Evolutionary conservation across 2,113 vertebrate species (phyloP).

Genomic region (Girardinichthys multiradiatus): DNA sequence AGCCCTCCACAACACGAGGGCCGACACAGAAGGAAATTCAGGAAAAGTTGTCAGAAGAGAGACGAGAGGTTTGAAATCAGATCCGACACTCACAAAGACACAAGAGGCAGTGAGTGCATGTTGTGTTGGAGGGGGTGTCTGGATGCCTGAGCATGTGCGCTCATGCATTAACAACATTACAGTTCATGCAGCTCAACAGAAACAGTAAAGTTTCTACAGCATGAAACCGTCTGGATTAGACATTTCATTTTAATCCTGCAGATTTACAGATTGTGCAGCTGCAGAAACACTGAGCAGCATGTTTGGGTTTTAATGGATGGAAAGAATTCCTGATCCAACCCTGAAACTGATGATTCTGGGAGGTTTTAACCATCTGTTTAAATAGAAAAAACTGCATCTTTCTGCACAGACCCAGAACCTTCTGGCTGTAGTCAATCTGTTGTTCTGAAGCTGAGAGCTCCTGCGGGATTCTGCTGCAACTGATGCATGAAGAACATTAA

Average conservation of each 20-base stretch:
- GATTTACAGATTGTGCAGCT: background rate
- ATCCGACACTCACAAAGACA: constrained; percentile 41
- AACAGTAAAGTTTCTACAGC: background rate
- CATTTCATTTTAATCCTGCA: too few species aligned
- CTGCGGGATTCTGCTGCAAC: too few species aligned
- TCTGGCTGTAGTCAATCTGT: too few species aligned
- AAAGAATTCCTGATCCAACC: background rate
- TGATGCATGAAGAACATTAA: too few species aligned
- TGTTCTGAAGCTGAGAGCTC: too few species aligned
- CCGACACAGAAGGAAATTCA: constrained; percentile 31
- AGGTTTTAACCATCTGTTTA: background rate
- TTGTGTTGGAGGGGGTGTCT: constrained; percentile 6
- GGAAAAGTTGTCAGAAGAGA: constrained; percentile 43
- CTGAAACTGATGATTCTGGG: too few species aligned
- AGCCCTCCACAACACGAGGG: constrained; percentile 54
- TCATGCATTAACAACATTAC: constrained; percentile 45
- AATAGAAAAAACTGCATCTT: background rate
- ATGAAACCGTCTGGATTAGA: too few species aligned
- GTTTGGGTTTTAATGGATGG: background rate
- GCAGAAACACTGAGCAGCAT: background rate
- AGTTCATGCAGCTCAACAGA: constrained; percentile 1
- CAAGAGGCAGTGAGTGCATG: background rate
- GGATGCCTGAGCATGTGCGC: constrained; percentile 41
- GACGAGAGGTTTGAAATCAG: constrained; percentile 48
- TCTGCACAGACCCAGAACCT: too few species aligned